These are phyloP conservation scores for Escarpia spicata DNA, from an alignment of 2,888 invertebrate genomes.

Conservation along the genomic window DNA sequence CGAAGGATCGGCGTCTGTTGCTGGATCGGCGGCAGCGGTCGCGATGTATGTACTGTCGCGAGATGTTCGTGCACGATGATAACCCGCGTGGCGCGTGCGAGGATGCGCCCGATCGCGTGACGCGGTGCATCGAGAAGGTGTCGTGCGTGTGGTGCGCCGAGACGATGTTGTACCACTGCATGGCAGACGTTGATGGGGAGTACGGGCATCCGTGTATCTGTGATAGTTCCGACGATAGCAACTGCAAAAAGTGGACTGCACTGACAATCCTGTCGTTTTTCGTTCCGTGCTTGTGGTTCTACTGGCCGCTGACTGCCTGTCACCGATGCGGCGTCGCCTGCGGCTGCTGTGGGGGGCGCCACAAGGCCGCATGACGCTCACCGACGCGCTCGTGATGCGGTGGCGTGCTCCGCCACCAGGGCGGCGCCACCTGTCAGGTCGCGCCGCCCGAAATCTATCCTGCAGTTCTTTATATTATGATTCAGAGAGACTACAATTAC, in stretches of 20 bases:
- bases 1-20: slow-evolving; percentile 35
- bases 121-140: slow-evolving; percentile 79
- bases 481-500: background rate
- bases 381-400: slow-evolving; percentile 1
- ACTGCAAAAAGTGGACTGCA: slow-evolving; percentile 82
- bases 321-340: slow-evolving; percentile 85
- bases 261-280: slow-evolving; percentile 85
- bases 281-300: slow-evolving; percentile 94
- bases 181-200: slow-evolving; percentile 90
- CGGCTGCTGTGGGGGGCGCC: slow-evolving; percentile 85
- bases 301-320: slow-evolving; percentile 85
- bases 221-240: slow-evolving; percentile 64
- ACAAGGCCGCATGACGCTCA: slow-evolving; percentile 65
- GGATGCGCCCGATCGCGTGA: slow-evolving; percentile 80
- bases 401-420: background rate
- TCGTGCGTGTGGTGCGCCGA: slow-evolving; percentile 88
- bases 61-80: slow-evolving; percentile 79
- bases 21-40: slow-evolving; percentile 52
- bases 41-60: slow-evolving; percentile 68
- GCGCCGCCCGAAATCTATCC: background rate
- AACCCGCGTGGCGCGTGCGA: slow-evolving; percentile 82
- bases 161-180: slow-evolving; percentile 92
- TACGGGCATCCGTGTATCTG: slow-evolving; percentile 81
- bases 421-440: background rate
- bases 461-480: slow-evolving; percentile 13